A percentile compares a stretch with the other conserved stretches of the same genome.
phyloP scores from a whole-genome alignment of 2,797 vertebrate genomes.

The Onychomys arenicola region DNA sequence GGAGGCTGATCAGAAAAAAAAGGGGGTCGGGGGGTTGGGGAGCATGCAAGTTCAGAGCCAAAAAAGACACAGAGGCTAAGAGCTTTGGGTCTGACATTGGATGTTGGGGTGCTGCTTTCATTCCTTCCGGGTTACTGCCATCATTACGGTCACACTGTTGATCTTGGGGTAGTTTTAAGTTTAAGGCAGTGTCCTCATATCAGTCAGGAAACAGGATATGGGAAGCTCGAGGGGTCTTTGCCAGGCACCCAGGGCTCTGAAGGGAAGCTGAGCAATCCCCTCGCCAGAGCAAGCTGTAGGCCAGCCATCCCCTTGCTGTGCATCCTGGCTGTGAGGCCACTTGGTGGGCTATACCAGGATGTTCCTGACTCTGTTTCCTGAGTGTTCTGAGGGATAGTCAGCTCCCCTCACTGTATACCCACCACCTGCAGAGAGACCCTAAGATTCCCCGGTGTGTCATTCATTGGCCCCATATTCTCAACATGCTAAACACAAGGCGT shows the following conservation, averaged over 20 bases:
- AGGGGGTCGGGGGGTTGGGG: background rate
- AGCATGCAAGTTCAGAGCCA: background rate
- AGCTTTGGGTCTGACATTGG: background rate
- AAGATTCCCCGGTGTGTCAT: background rate
- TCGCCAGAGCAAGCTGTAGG: background rate
- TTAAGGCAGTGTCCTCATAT: background rate
- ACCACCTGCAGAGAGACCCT: background rate
- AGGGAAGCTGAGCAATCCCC: too few species aligned
- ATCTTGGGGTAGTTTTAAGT: background rate
- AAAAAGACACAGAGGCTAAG: rapidly evolving
- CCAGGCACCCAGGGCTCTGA: too few species aligned
- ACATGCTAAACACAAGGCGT: slow-evolving; percentile 78
- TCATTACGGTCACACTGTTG: background rate
- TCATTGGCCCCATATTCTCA: slow-evolving; percentile 56
- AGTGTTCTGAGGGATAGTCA: background rate
- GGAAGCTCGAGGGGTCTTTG: background rate
- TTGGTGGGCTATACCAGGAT: background rate
- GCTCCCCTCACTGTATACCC: background rate
- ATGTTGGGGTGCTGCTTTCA: rapidly evolving
- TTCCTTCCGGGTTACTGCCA: background rate
- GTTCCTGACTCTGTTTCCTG: background rate
- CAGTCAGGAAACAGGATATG: background rate
- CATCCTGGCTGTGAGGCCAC: background rate
- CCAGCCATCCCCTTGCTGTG: background rate
- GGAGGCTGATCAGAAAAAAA: background rate